Conservation (phyloP, 2,888 invertebrate species). For the Drosophila nr. perissopoda region DNA sequence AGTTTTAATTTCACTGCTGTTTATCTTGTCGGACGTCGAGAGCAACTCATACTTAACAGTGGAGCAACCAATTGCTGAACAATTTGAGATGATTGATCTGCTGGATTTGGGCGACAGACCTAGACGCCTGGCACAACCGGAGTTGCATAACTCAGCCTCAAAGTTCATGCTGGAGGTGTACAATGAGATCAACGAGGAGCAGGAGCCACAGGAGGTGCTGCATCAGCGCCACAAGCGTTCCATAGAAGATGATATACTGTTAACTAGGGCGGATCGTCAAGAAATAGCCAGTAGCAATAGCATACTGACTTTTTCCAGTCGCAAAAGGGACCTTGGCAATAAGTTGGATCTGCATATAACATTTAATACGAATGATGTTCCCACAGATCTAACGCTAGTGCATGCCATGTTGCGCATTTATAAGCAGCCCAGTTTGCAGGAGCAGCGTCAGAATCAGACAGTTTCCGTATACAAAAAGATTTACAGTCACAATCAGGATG, state of each 20-base stretch:
- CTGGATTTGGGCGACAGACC: slow-evolving; percentile 94
- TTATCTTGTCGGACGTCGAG: neutral
- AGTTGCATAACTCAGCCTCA: slow-evolving; percentile 87
- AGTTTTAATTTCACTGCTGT: slow-evolving; percentile 1
- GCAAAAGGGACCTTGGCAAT: slow-evolving; percentile 5
- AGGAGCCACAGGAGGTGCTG: slow-evolving; percentile 66
- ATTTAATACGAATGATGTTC: slow-evolving; percentile 96
- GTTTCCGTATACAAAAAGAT: slow-evolving; percentile 74
- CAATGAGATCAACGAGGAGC: slow-evolving; percentile 88
- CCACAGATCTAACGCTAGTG: slow-evolving; percentile 90
- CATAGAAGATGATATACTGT: slow-evolving; percentile 83
- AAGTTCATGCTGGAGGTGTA: slow-evolving; percentile 95
- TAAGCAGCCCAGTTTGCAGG: slow-evolving; percentile 84
- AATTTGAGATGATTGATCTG: slow-evolving; percentile 90
- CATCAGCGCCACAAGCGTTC: slow-evolving; percentile 72
- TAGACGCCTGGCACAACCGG: slow-evolving; percentile 85
- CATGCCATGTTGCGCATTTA: slow-evolving; percentile 94
- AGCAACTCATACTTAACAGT: slow-evolving; percentile 40
- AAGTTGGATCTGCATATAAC: slow-evolving; percentile 86
- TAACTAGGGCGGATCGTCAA: slow-evolving; percentile 91
- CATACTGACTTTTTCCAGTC: slow-evolving; percentile 95
- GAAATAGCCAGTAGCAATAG: slow-evolving; percentile 96
- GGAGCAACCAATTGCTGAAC: slow-evolving; percentile 45
- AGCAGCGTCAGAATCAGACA: slow-evolving; percentile 54
- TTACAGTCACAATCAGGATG: slow-evolving; percentile 43